Evolutionary conservation across 2,797 vertebrate species (phyloP).

Genomic region (Pelobates cultripes): DNA sequence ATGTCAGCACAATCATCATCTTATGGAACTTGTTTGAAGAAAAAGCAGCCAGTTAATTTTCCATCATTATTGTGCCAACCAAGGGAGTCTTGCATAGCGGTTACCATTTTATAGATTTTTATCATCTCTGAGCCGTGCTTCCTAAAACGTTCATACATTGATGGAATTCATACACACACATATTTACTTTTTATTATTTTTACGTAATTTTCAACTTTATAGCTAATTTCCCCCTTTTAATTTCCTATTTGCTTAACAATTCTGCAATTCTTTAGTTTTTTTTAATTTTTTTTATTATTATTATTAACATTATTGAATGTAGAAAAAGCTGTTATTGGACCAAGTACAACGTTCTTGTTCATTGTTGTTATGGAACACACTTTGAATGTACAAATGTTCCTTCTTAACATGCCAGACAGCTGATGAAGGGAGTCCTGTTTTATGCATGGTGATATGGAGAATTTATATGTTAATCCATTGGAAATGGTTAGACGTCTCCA

Average conservation of each 20-base stretch:
- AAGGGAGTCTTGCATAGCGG: background rate
- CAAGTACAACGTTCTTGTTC: background rate
- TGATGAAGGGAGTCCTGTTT: conserved; percentile 15
- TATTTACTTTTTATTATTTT: background rate
- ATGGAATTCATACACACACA: background rate
- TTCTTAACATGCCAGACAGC: conserved; percentile 8
- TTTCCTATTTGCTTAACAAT: background rate
- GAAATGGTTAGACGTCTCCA: conserved; percentile 1
- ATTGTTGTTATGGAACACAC: conserved; percentile 6
- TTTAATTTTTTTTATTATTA: no score
- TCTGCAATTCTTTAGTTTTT: background rate
- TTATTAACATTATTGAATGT: background rate
- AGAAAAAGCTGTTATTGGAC: conserved; percentile 6
- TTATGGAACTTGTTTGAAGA: background rate
- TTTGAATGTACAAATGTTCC: background rate
- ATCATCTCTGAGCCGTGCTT: background rate
- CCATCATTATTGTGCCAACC: background rate
- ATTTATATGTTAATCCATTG: conserved; percentile 19
- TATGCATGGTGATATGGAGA: conserved; percentile 2
- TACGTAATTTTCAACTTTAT: background rate
- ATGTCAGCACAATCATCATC: background rate
- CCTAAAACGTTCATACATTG: background rate
- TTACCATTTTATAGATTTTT: background rate
- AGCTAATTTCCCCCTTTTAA: background rate
- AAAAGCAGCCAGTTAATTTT: background rate